These are phyloP conservation scores for Raphicerus campestris DNA, from an alignment of 2,113 vertebrate species.

Conservation along the genomic window DNA sequence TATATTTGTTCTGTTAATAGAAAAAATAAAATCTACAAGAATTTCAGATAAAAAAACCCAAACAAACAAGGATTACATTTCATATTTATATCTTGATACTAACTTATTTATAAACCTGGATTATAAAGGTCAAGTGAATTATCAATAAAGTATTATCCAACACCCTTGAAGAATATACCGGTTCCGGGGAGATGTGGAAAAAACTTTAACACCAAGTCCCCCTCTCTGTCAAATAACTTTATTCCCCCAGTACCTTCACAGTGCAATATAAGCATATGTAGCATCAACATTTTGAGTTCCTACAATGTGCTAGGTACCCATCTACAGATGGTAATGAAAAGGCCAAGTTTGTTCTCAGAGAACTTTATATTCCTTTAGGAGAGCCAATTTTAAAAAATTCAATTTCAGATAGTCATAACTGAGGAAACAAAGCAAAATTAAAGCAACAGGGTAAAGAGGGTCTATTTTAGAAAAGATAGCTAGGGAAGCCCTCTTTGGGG, in stretches of 20 bases:
- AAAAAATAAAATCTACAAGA: background rate
- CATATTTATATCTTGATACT: constrained; percentile 1
- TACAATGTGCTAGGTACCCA: background rate
- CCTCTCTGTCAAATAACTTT: background rate
- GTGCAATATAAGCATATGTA: background rate
- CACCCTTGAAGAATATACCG: background rate
- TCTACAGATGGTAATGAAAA: background rate
- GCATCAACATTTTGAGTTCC: background rate
- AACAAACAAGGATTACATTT: background rate
- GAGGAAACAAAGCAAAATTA: background rate
- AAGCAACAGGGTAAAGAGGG: background rate
- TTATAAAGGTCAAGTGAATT: background rate
- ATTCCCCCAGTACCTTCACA: background rate
- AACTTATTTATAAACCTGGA: background rate
- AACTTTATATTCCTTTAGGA: background rate
- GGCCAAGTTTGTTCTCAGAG: background rate
- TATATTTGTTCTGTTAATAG: background rate
- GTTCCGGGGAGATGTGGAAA: background rate
- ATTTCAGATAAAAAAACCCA: background rate
- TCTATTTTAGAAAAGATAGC: background rate
- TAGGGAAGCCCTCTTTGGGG: background rate
- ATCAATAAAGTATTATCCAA: background rate
- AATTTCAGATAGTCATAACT: background rate
- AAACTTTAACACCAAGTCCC: background rate
- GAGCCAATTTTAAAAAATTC: background rate